phyloP scores from a whole-genome alignment of 2,797 vertebrate species.

The Pelochelys cantorii region DNA sequence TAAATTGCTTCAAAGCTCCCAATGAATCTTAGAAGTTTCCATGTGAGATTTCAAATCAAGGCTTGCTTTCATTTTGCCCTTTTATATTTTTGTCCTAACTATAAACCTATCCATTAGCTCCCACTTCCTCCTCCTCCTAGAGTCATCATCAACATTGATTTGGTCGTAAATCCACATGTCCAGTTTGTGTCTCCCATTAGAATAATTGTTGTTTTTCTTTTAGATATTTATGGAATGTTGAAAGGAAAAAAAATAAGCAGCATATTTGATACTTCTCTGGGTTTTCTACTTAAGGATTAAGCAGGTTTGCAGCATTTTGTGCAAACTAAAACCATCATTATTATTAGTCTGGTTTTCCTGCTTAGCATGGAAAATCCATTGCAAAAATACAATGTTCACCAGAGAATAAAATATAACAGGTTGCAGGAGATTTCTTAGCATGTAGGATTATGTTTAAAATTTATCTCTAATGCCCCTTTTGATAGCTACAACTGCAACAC shows the following conservation, averaged over 20 bases:
- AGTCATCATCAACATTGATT: not conserved
- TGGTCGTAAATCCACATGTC: fast-evolving
- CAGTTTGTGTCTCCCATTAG: not conserved
- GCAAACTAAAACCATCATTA: fast-evolving
- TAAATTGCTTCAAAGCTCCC: not conserved
- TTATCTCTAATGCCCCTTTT: not conserved
- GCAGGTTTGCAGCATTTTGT: not conserved
- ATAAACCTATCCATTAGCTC: not conserved
- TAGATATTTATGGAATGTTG: not conserved
- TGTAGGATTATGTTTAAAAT: fast-evolving
- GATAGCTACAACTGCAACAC: not conserved
- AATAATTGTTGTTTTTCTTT: not conserved
- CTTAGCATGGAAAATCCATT: not conserved
- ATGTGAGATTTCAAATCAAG: not conserved
- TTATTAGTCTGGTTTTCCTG: not conserved
- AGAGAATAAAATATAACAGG: not conserved
- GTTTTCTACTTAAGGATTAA: not conserved
- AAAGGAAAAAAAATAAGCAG: not conserved
- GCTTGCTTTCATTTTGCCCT: not conserved
- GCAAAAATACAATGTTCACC: not conserved
- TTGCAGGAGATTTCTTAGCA: not conserved
- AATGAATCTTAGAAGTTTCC: not conserved
- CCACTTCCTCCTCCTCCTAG: not conserved
- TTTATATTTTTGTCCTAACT: not conserved
- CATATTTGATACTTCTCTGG: not conserved